These are phyloP conservation scores for Plagodis dolabraria DNA, from an alignment of 2,888 invertebrate genomes.

Conservation along the genomic window DNA sequence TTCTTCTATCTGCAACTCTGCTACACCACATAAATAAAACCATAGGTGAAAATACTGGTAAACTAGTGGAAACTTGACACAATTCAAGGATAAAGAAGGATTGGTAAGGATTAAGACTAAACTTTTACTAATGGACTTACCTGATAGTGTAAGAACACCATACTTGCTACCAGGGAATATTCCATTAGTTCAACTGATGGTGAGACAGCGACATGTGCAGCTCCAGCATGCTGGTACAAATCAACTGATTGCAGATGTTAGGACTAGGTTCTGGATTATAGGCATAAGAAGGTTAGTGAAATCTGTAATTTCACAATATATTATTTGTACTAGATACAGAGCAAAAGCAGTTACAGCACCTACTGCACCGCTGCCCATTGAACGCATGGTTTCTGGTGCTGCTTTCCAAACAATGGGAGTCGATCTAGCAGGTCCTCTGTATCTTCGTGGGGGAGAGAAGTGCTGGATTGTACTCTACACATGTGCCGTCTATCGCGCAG, in stretches of 20 bases:
- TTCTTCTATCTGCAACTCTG: conserved; percentile 14
- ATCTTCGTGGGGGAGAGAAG: not conserved
- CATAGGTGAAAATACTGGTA: too few species aligned
- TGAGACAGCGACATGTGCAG: not conserved
- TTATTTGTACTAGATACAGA: not conserved
- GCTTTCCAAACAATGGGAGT: not conserved
- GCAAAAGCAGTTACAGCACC: not conserved
- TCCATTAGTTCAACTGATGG: not conserved
- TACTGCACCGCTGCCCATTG: conserved; percentile 1
- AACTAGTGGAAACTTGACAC: not conserved
- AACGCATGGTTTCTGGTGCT: not conserved
- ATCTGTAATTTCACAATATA: not conserved
- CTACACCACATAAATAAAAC: conserved; percentile 5
- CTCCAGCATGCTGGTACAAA: conserved; percentile 1
- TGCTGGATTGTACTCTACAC: conserved; percentile 1
- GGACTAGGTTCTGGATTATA: not conserved
- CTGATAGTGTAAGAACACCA: too few species aligned
- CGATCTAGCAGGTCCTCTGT: not conserved
- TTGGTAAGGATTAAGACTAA: too few species aligned
- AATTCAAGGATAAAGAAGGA: too few species aligned
- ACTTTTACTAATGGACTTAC: too few species aligned
- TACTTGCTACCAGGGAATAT: not conserved
- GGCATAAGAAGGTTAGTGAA: conserved; percentile 1
- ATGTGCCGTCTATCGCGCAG: not conserved
- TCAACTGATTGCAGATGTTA: not conserved